Conservation (phyloP, 2,797 vertebrate species). For the Coracias cyanogaster region DNA sequence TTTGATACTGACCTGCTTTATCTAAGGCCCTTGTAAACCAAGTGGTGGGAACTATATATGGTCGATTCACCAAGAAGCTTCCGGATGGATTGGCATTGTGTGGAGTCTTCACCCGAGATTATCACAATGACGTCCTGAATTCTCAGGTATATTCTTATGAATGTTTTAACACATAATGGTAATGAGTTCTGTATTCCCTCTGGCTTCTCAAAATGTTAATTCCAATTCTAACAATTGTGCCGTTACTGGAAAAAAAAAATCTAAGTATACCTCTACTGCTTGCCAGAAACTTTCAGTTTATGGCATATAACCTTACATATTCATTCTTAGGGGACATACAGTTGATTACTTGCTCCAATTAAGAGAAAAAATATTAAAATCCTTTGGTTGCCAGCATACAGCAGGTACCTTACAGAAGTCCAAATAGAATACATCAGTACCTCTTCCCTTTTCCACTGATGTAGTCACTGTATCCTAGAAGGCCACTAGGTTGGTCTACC, state of each 20-base stretch:
- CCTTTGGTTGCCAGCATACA: neutral
- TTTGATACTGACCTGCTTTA: neutral
- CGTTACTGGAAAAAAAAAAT: neutral
- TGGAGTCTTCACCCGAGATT: conserved; percentile 78
- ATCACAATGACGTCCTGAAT: conserved; percentile 68
- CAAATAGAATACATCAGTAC: neutral
- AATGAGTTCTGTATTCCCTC: neutral
- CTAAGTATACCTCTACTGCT: neutral
- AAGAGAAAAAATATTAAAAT: neutral
- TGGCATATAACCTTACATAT: neutral
- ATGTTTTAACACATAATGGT: neutral
- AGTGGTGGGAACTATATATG: conserved; percentile 71
- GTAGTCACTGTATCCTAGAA: too few relatives aligned
- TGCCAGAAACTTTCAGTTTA: neutral
- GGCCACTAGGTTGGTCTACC: neutral
- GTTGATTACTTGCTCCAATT: neutral
- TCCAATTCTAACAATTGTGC: neutral
- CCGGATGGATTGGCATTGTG: conserved; percentile 64
- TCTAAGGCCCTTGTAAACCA: conserved; percentile 81
- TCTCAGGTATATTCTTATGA: conserved; percentile 66
- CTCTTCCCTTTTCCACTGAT: neutral
- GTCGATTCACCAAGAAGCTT: conserved; percentile 72
- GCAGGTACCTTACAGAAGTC: neutral
- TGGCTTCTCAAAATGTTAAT: neutral
- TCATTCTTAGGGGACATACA: neutral